These are phyloP conservation scores for Aeoliscus strigatus DNA, from an alignment of 2,797 vertebrate genomes.

Conservation along the genomic window DNA sequence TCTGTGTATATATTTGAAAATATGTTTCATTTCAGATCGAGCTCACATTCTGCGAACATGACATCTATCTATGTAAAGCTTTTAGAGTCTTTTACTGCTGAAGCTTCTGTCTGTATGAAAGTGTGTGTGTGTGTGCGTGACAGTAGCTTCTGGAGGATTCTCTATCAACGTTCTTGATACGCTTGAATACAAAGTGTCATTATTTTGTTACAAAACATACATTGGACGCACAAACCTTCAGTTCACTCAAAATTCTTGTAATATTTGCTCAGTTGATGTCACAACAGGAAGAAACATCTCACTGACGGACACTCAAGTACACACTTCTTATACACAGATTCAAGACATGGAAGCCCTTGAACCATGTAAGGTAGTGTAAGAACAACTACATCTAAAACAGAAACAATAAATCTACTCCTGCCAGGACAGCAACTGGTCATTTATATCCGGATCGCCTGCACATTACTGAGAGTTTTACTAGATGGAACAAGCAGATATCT, in stretches of 20 bases:
- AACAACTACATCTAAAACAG: conserved; percentile 6
- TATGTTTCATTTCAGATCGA: no score
- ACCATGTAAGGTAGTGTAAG: conserved; percentile 5
- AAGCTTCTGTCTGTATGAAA: not conserved
- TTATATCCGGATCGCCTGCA: conserved; percentile 16
- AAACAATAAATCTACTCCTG: conserved; percentile 15
- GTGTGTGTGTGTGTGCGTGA: conserved; percentile 4
- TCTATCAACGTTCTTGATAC: conserved; percentile 1
- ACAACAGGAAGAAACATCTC: conserved; percentile 32
- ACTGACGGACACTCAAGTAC: conserved; percentile 3
- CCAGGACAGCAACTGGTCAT: conserved; percentile 12
- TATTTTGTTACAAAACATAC: not conserved
- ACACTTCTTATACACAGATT: not conserved
- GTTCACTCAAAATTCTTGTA: conserved; percentile 23
- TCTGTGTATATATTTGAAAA: no score
- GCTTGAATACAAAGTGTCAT: not conserved
- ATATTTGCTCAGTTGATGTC: conserved; percentile 24
- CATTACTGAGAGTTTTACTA: conserved; percentile 28
- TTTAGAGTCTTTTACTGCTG: no score
- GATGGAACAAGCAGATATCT: conserved; percentile 19
- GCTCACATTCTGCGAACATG: no score
- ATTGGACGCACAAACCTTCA: not conserved
- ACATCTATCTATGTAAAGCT: no score
- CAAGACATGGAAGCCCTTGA: not conserved
- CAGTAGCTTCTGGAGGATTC: conserved; percentile 1